Evolutionary conservation across 1,140 invertebrate genomes (phyloP).

Genomic region (Campoletis sonorensis): DNA sequence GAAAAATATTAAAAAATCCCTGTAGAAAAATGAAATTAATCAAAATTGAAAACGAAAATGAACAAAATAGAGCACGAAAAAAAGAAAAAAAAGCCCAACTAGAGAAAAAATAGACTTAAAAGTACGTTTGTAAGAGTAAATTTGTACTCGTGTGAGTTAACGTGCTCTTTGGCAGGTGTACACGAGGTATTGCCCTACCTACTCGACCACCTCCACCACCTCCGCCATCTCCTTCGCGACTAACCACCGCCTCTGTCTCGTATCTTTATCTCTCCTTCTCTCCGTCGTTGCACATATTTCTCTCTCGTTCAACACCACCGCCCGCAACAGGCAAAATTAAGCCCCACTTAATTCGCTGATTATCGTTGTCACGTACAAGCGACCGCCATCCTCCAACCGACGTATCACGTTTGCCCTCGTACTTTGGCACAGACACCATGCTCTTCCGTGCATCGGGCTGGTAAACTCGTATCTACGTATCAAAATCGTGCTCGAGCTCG

Average conservation of each 20-base stretch:
- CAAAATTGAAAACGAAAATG: background rate
- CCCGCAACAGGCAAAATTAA: conserved; percentile 73
- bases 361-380: conserved; percentile 71
- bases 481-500: background rate
- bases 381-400: conserved; percentile 51
- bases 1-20: too few species aligned
- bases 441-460: background rate
- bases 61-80: conserved; percentile 3
- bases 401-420: conserved; percentile 14
- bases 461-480: background rate
- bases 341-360: conserved; percentile 71
- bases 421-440: background rate
- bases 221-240: conserved; percentile 46
- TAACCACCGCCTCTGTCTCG: conserved; percentile 47
- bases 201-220: conserved; percentile 36
- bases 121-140: conserved; percentile 50
- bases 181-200: conserved; percentile 60
- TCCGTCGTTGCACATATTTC: conserved; percentile 43
- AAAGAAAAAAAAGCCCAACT: background rate
- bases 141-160: conserved; percentile 57
- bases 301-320: conserved; percentile 60
- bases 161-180: conserved; percentile 71
- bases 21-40: too few species aligned
- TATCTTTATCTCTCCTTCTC: conserved; percentile 56
- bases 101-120: background rate